Evolutionary conservation across 2,797 vertebrate genomes (phyloP), one percentile per base, ranked within the genome.

Genomic region (Spheniscus humboldti): DNA sequence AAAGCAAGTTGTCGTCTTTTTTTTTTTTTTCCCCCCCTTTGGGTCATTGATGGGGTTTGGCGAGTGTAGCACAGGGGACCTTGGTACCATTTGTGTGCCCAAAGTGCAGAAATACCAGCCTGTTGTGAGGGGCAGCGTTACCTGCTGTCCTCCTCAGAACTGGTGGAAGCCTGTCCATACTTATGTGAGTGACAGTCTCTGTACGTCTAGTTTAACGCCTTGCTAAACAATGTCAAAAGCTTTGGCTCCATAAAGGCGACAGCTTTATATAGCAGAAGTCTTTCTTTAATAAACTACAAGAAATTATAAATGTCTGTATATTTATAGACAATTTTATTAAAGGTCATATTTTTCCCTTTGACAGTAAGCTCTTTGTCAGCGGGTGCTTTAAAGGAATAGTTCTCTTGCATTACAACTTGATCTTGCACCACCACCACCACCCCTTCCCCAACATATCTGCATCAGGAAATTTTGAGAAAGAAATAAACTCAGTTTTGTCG

Each of bases 151-250:
- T 80, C 12, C 25, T 81, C 11, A 6, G 55, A 68, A 33, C 11
- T 53, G n/a, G 15, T 72, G 55, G 28, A 75, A 78, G 23, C 22
- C n/a, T 2, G 2, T 76, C 53, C 23, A 2, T 55, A 19, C 20
- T 5, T 5, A 17, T 0, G 0, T 11, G 22, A 31, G 11, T 39
- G 37, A 11, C 31, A 72, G n/a, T 35, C 10, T 60, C 43, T 81
- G 24, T 30, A 12, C 0, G 1, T 88, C n/a, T 52, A 14, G 11
- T 66, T 91, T 82, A 92, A 71, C 41, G 12, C 13, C 9, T 52
- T 67, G 18, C 73, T 80, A 60, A 80, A 69, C 53, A 56, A 4
- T 11, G 31, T 52, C 37, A 73, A 53, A 90, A 67, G 24, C 56
- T 92, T 83, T 80, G 52, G 31, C n/a, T 88, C 18, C 1, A 1